Evolutionary conservation across 2,888 invertebrate genomes (phyloP), one percentile per base, ranked within the genome.

Genomic region (Drosophila fulvimacula): DNA sequence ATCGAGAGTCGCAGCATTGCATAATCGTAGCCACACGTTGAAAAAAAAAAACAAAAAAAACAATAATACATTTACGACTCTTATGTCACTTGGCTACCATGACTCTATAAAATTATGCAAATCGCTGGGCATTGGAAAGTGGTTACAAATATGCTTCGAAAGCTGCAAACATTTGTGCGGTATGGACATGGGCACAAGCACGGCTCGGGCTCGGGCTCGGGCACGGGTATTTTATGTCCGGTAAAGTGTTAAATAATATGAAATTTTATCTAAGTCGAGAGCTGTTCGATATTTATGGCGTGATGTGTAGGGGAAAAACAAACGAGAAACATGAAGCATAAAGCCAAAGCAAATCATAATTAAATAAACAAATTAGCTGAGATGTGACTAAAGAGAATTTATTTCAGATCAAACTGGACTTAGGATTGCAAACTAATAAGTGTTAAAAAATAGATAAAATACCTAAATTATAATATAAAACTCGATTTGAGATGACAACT

Each of bases 101-200:
- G 46, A 9, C 42, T 24, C 49, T 72, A 62, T 56, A 73, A 61
- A 61, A 36, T 21, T 56, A 79, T 79, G 64, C 72, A 67, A 76
- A 76, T 76, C 49, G 32, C 46, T 67, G 42, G 53, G 15, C 51
- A 64, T 80, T 77, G 68, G 81, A 82, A 84, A 87, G 82, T 79
- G 64, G 19, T 19, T 48, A 32, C 48, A 64, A 73, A 73, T 65
- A 27, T 58, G 30, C 41, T 17, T 48, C 27, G 34, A 44, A 27
- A 32, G 60, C 46, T 32, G 42, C 11, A 51, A 69, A 51, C 63
- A 64, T 56, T 46, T 57, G 34, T 19, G 62, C 7, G 10, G 9
- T 17, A 32, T 49, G 17, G 48, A 11, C 42, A 36, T 2, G 38
- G 21, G 13, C 42, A 36, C 5, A 15, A n/a, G n/a, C n/a, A n/a